Percentiles rank a stretch among this genome's conserved stretches.
These are phyloP conservation scores for Choloepus didactylus DNA, from an alignment of 2,797 vertebrate species.

Conservation along the genomic window DNA sequence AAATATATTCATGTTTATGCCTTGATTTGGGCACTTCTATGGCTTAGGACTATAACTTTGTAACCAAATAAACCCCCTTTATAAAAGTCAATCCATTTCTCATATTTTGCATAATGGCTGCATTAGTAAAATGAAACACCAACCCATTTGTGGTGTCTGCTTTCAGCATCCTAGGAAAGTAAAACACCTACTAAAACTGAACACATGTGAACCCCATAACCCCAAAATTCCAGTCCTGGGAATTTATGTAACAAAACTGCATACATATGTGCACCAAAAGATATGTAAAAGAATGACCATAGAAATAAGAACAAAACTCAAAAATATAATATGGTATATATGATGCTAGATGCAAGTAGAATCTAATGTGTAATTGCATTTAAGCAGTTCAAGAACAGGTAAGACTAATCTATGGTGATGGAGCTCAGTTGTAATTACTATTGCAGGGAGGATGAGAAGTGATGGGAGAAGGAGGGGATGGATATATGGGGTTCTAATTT, in stretches of 20 bases:
- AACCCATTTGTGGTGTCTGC: no score
- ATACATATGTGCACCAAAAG: rapidly evolving
- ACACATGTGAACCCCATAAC: rapidly evolving
- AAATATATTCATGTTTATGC: no score
- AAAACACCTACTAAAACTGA: no score
- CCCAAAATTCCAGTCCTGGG: no score
- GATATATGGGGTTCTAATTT: not conserved
- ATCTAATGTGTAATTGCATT: rapidly evolving
- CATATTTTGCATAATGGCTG: no score
- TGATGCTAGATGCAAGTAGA: rapidly evolving
- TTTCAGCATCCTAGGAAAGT: no score
- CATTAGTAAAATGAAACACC: no score
- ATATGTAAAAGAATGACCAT: rapidly evolving
- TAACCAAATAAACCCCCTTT: no score
- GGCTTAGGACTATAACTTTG: no score
- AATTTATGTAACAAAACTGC: not conserved
- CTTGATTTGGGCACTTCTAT: no score
- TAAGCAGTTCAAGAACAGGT: not conserved
- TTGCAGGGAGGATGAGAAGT: rapidly evolving
- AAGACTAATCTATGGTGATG: rapidly evolving
- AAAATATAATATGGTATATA: not conserved
- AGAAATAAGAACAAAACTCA: rapidly evolving
- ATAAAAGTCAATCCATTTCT: no score
- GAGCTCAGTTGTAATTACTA: rapidly evolving
- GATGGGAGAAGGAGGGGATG: rapidly evolving